A percentile compares a stretch with the other conserved stretches of the same genome.
Evolutionary conservation across 2,113 vertebrate genomes (phyloP).

Genomic region (Cochlearius cochlearius): DNA sequence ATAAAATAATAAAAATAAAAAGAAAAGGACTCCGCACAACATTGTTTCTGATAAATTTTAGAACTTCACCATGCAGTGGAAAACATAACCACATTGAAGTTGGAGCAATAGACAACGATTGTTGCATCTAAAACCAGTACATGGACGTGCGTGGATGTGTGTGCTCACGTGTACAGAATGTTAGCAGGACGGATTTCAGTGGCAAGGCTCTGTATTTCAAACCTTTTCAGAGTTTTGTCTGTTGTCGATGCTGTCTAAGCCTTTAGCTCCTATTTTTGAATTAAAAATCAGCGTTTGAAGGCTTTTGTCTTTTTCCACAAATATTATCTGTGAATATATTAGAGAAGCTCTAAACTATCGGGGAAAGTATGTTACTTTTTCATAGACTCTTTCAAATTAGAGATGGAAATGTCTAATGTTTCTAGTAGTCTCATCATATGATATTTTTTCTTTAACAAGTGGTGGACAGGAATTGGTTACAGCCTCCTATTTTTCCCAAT

Average conservation of each 20-base stretch:
- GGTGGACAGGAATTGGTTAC: neutral
- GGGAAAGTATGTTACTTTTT: rapidly evolving
- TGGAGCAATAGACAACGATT: neutral
- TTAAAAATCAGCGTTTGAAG: neutral
- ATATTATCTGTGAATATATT: neutral
- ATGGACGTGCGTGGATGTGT: neutral
- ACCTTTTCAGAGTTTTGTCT: neutral
- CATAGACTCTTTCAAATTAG: neutral
- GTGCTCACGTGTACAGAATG: neutral
- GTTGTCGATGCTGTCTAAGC: neutral
- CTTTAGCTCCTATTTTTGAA: neutral
- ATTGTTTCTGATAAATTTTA: neutral
- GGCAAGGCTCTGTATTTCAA: neutral
- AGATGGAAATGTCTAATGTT: neutral
- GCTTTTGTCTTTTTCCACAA: neutral
- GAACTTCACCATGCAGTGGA: neutral
- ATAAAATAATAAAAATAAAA: neutral
- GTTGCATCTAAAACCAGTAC: neutral
- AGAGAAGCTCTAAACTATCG: neutral
- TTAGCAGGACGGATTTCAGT: neutral
- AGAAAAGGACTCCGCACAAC: rapidly evolving
- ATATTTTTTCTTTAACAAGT: neutral
- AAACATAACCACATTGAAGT: neutral
- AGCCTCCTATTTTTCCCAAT: rapidly evolving
- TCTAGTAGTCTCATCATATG: neutral